phyloP scores from a whole-genome alignment of 1,140 invertebrate species.

The Drosophila mojavensis region DNA sequence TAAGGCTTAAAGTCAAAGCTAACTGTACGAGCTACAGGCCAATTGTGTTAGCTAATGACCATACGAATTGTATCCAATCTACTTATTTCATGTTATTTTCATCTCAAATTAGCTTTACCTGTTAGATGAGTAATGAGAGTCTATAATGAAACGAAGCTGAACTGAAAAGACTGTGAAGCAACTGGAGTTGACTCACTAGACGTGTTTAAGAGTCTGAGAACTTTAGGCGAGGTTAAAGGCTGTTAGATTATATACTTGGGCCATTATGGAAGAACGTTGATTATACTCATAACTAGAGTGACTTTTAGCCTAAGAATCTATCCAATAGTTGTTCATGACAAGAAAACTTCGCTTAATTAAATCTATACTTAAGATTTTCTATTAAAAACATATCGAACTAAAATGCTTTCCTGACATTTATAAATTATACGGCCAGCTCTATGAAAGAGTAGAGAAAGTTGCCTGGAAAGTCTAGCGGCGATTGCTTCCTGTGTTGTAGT shows the following conservation, averaged over 20 bases:
- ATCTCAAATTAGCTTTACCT: not conserved
- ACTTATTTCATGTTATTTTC: slow-evolving; percentile 2
- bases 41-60: slow-evolving; percentile 11
- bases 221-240: no score
- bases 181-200: no score
- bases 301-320: no score
- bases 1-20: slow-evolving; percentile 43
- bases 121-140: no score
- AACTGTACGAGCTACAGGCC: slow-evolving; percentile 49
- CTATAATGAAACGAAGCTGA: no score
- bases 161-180: no score
- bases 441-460: slow-evolving; percentile 64
- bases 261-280: no score
- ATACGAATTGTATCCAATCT: not conserved
- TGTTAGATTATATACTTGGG: no score
- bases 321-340: no score
- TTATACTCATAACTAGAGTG: no score
- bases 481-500: slow-evolving; percentile 18
- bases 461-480: slow-evolving; percentile 29
- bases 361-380: not conserved
- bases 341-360: not conserved
- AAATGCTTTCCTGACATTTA: slow-evolving; percentile 45
- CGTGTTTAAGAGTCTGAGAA: no score
- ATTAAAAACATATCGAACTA: slow-evolving; percentile 27
- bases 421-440: slow-evolving; percentile 42